A percentile compares a stretch with the other conserved stretches of the same genome.
phyloP scores from a whole-genome alignment of 2,113 vertebrate genomes.

The Gadus macrocephalus region DNA sequence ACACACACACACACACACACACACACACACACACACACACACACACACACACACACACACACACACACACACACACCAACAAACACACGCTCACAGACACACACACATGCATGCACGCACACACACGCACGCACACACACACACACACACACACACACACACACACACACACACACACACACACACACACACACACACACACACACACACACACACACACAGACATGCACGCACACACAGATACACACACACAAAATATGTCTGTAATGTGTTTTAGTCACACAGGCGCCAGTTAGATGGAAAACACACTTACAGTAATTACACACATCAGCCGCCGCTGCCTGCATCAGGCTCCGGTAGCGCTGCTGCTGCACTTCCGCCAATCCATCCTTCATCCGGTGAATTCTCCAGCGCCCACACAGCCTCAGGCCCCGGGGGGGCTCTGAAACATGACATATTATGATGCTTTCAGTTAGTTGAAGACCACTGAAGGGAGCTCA shows the following conservation, averaged over 20 bases:
- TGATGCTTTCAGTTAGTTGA: too few species aligned
- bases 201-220: constrained; percentile 3
- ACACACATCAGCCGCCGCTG: constrained; percentile 16
- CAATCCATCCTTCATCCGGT: background rate
- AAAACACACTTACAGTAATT: constrained; percentile 39
- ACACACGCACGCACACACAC: too few species aligned
- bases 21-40: too few species aligned
- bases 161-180: background rate
- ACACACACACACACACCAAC: too few species aligned
- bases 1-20: background rate
- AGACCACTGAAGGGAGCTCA: too few species aligned
- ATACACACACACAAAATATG: background rate
- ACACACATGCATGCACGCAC: too few species aligned
- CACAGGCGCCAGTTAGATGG: constrained; percentile 11
- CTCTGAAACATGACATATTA: too few species aligned
- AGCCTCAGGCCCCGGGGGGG: background rate
- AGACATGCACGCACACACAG: background rate
- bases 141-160: too few species aligned
- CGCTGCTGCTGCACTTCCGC: background rate
- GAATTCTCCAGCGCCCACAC: background rate
- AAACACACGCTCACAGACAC: too few species aligned
- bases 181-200: background rate
- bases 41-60: too few species aligned
- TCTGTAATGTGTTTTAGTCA: constrained; percentile 10
- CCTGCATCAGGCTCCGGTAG: background rate